Conservation (phyloP, 2,888 invertebrate species). For the Hyles lineata region DNA sequence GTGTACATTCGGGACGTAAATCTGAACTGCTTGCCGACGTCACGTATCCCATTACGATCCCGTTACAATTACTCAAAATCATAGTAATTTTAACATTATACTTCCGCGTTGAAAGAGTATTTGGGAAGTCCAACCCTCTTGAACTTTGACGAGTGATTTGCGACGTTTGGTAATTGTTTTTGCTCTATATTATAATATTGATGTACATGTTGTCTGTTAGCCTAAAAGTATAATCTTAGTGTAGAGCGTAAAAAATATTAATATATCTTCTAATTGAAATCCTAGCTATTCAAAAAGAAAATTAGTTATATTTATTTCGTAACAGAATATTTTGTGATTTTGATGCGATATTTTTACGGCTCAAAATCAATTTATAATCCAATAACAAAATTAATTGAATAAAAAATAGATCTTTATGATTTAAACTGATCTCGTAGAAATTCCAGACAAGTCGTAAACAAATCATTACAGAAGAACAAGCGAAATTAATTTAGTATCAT, state of each 20-base stretch:
- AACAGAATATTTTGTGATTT: no score
- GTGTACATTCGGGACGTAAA: slow-evolving; percentile 51
- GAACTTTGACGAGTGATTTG: no score
- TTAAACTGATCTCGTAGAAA: not conserved
- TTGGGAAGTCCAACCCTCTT: not conserved
- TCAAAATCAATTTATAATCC: not conserved
- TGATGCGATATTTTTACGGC: not conserved
- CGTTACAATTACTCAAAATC: slow-evolving; percentile 30
- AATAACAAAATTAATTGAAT: not conserved
- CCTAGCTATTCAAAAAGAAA: no score
- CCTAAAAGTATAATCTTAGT: no score
- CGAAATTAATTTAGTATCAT: not conserved
- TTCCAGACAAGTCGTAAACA: not conserved
- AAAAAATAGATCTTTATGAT: not conserved
- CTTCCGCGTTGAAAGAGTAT: not conserved
- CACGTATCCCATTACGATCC: slow-evolving; percentile 53
- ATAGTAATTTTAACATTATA: slow-evolving; percentile 2
- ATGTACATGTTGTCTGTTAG: no score
- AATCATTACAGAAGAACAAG: not conserved
- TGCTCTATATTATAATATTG: no score
- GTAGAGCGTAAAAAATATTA: no score
- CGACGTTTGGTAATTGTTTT: no score
- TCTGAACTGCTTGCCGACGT: slow-evolving; percentile 43
- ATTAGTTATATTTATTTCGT: no score
- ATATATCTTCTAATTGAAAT: no score